Percentiles rank a stretch among this genome's conserved stretches.
These are phyloP conservation scores for Pachypanchax playfairii DNA, from an alignment of 2,113 vertebrate genomes.

Conservation along the genomic window DNA sequence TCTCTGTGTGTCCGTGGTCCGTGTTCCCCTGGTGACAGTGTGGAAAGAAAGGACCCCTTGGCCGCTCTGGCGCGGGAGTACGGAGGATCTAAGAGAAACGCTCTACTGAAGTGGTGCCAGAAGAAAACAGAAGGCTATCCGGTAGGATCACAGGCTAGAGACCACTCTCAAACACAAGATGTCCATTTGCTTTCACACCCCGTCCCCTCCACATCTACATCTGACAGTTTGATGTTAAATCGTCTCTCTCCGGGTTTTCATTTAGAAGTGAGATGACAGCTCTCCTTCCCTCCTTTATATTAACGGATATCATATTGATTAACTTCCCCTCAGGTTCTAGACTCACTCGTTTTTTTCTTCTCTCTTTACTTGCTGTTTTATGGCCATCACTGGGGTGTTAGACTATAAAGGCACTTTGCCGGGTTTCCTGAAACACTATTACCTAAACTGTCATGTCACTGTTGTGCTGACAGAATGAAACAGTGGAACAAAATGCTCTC, in stretches of 20 bases:
- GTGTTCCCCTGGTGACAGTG: slow-evolving; percentile 81
- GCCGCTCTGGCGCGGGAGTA: slow-evolving; percentile 93
- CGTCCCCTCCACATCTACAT: slow-evolving; percentile 14
- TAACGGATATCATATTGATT: background rate
- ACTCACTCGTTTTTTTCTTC: background rate
- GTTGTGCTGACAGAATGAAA: slow-evolving; percentile 48
- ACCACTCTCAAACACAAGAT: slow-evolving; percentile 41
- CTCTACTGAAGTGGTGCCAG: slow-evolving; percentile 97
- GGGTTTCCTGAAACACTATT: slow-evolving; percentile 26
- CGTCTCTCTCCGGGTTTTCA: slow-evolving; percentile 15
- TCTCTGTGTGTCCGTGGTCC: slow-evolving; percentile 32
- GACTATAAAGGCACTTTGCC: slow-evolving; percentile 9
- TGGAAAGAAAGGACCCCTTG: slow-evolving; percentile 96
- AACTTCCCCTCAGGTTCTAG: slow-evolving; percentile 1
- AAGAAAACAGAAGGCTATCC: slow-evolving; percentile 97
- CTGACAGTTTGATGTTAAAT: slow-evolving; percentile 15
- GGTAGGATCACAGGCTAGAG: slow-evolving; percentile 79
- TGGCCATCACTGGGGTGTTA: slow-evolving; percentile 14
- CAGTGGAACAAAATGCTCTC: slow-evolving; percentile 19
- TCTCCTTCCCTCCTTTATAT: background rate
- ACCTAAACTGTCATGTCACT: slow-evolving; percentile 34
- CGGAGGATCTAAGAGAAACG: slow-evolving; percentile 96
- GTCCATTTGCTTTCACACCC: slow-evolving; percentile 37
- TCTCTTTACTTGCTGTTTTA: too few relatives aligned
- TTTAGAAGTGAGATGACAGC: slow-evolving; percentile 30